Evolutionary conservation across 2,888 invertebrate genomes (phyloP).

Genomic region (Xanthia togata): DNA sequence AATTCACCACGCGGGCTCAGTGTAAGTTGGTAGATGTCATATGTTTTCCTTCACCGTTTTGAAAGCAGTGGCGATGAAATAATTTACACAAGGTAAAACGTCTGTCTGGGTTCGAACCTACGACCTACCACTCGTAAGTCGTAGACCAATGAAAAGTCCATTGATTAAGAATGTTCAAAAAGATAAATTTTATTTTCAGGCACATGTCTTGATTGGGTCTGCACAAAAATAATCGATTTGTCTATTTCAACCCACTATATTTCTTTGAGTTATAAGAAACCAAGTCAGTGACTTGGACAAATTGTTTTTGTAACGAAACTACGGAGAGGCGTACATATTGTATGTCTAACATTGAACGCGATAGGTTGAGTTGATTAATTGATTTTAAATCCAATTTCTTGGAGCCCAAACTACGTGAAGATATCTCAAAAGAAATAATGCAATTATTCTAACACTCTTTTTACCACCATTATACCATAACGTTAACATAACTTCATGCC

Average conservation of each 20-base stretch:
- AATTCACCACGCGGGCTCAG: too few species aligned
- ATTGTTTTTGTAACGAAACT: constrained; percentile 6
- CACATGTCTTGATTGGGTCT: background rate
- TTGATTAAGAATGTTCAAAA: background rate
- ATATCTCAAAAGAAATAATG: background rate
- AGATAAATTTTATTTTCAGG: background rate
- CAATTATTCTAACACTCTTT: background rate
- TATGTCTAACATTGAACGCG: background rate
- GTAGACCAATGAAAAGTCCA: too few species aligned
- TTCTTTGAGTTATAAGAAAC: background rate
- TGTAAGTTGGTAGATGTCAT: too few species aligned
- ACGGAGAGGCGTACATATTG: constrained; percentile 9
- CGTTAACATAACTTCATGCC: too few species aligned
- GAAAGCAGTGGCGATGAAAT: too few species aligned
- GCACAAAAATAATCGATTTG: constrained; percentile 5
- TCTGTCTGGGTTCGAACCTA: too few species aligned
- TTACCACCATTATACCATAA: background rate
- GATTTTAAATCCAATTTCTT: background rate
- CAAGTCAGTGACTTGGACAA: background rate
- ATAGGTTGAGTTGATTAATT: constrained; percentile 10
- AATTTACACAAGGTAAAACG: too few species aligned
- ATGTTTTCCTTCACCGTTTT: too few species aligned
- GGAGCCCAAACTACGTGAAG: background rate
- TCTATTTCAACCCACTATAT: constrained; percentile 13
- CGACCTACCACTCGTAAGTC: too few species aligned